These are phyloP conservation scores for Amphiduros pacificus DNA, from an alignment of 2,888 invertebrate species.

Conservation along the genomic window DNA sequence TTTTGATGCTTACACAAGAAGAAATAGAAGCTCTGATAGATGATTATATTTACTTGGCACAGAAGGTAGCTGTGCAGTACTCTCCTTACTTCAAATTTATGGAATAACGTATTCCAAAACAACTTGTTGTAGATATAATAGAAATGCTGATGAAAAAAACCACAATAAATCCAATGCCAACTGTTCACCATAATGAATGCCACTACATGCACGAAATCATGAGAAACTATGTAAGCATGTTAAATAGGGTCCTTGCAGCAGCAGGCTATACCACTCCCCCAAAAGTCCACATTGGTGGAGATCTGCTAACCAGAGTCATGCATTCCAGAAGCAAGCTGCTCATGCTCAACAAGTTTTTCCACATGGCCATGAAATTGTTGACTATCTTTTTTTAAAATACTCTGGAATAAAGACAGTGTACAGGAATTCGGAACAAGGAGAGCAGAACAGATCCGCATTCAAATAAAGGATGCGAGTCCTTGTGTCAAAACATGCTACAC, in stretches of 20 bases:
- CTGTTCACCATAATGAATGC: too few relatives aligned
- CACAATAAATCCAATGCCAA: too few relatives aligned
- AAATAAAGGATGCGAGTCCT: conserved; percentile 19
- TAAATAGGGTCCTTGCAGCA: too few relatives aligned
- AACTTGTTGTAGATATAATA: too few relatives aligned
- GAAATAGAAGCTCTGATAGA: neutral
- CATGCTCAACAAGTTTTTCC: conserved; percentile 23
- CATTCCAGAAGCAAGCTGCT: conserved; percentile 21
- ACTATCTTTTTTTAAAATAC: conserved; percentile 17
- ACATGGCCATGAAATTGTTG: conserved; percentile 28
- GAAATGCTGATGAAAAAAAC: too few relatives aligned
- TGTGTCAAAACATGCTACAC: conserved; percentile 26
- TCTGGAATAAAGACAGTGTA: conserved; percentile 23
- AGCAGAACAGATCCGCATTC: conserved; percentile 19
- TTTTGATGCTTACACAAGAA: neutral
- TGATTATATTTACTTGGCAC: neutral
- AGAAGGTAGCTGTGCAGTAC: too few relatives aligned
- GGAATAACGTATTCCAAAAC: too few relatives aligned
- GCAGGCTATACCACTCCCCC: too few relatives aligned
- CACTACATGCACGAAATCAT: too few relatives aligned
- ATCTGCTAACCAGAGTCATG: conserved; percentile 27
- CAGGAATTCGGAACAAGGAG: conserved; percentile 23
- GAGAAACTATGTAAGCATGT: too few relatives aligned
- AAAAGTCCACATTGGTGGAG: conserved; percentile 30
- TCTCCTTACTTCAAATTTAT: too few relatives aligned